A percentile compares a stretch with the other conserved stretches of the same genome.
These are phyloP conservation scores for Rhadina sibilatrix DNA, from an alignment of 2,113 vertebrate species.

Conservation along the genomic window DNA sequence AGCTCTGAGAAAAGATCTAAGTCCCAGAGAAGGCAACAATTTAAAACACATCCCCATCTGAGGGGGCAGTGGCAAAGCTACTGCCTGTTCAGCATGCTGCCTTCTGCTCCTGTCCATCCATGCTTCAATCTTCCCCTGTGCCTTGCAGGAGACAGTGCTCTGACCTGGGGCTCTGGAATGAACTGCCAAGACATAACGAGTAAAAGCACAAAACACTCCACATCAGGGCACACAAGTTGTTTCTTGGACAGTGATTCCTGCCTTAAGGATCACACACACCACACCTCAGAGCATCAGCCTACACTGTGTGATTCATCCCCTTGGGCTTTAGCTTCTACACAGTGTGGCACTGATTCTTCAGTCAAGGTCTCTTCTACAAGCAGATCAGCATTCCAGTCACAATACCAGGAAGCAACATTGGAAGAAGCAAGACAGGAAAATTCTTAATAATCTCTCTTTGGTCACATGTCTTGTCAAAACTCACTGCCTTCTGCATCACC, in stretches of 20 bases:
- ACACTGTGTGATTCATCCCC: fast-evolving
- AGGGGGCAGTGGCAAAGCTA: neutral
- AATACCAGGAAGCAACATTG: neutral
- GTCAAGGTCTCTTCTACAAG: neutral
- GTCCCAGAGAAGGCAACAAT: neutral
- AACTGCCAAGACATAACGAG: fast-evolving
- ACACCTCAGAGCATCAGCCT: neutral
- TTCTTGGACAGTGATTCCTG: neutral
- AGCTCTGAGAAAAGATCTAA: neutral
- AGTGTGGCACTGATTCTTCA: neutral
- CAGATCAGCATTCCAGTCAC: neutral
- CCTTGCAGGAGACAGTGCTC: neutral
- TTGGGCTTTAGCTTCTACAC: neutral
- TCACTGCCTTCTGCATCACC: neutral
- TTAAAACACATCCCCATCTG: neutral
- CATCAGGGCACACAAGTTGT: neutral
- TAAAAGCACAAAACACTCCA: neutral
- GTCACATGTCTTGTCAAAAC: neutral
- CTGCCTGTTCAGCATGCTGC: neutral
- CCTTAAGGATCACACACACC: neutral
- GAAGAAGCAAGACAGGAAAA: neutral
- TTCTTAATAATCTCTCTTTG: neutral
- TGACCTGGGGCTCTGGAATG: neutral
- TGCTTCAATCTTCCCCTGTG: neutral
- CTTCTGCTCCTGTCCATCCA: neutral